Conservation (phyloP, 2,113 vertebrate species). For the Sylvilagus bachmani region DNA sequence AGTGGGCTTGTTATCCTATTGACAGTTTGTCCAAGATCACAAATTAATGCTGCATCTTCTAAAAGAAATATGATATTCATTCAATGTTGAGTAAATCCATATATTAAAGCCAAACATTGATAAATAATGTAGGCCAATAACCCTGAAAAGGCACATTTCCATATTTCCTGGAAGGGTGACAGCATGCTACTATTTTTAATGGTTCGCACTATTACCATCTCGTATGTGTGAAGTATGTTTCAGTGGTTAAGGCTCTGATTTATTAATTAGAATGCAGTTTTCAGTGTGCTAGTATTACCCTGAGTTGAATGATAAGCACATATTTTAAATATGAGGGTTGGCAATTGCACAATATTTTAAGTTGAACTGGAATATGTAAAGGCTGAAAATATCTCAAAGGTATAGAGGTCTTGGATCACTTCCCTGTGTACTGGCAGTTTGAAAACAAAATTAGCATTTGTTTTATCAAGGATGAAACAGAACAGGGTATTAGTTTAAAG, state of each 20-base stretch:
- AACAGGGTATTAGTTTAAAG: slow-evolving; percentile 33
- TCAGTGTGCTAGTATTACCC: slow-evolving; percentile 74
- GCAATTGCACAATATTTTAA: slow-evolving; percentile 75
- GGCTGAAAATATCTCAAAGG: slow-evolving; percentile 75
- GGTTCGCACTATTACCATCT: slow-evolving; percentile 64
- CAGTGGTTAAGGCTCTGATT: slow-evolving; percentile 78
- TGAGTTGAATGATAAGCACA: slow-evolving; percentile 78
- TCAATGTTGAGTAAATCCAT: slow-evolving; percentile 80
- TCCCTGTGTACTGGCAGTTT: slow-evolving; percentile 66
- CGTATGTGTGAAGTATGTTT: slow-evolving; percentile 78
- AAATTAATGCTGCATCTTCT: slow-evolving; percentile 78
- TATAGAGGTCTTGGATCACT: slow-evolving; percentile 71
- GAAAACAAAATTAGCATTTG: slow-evolving; percentile 82
- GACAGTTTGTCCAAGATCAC: slow-evolving; percentile 78
- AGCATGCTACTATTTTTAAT: slow-evolving; percentile 80
- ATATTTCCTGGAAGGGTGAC: slow-evolving; percentile 80
- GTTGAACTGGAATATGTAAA: slow-evolving; percentile 75
- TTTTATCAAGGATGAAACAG: slow-evolving; percentile 72
- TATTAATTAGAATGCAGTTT: slow-evolving; percentile 83
- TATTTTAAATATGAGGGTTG: slow-evolving; percentile 82
- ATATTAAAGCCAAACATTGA: slow-evolving; percentile 82
- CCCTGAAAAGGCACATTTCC: slow-evolving; percentile 77
- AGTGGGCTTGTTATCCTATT: slow-evolving; percentile 79
- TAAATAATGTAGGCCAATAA: slow-evolving; percentile 85
- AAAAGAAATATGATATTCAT: slow-evolving; percentile 83